phyloP scores from a whole-genome alignment of 2,113 vertebrate species.

The Aythya baeri region DNA sequence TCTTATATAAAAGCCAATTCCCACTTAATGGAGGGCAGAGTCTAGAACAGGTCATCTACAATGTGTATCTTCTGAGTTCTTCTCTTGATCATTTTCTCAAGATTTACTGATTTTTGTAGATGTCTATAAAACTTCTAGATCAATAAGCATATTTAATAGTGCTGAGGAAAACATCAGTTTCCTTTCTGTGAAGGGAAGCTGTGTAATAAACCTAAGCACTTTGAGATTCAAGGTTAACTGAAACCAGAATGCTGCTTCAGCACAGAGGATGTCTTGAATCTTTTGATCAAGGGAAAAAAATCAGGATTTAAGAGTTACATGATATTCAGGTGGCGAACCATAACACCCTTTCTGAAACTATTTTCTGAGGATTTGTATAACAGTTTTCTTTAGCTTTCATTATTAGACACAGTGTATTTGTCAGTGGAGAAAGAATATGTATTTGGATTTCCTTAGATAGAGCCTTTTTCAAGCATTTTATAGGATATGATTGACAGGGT shows the following conservation, averaged over 20 bases:
- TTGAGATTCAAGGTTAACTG: neutral
- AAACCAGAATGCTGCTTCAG: neutral
- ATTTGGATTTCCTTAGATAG: neutral
- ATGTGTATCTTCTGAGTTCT: neutral
- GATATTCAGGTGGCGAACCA: neutral
- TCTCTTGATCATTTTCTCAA: neutral
- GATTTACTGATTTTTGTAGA: neutral
- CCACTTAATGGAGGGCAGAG: neutral
- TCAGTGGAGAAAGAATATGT: neutral
- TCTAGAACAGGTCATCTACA: neutral
- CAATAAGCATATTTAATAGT: neutral
- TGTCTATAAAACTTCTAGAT: neutral
- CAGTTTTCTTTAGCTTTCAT: rapidly evolving
- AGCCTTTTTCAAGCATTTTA: neutral
- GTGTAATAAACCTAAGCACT: neutral
- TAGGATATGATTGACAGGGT: neutral
- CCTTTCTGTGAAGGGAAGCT: neutral
- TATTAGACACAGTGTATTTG: neutral
- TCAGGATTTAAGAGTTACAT: neutral
- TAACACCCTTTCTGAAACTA: neutral
- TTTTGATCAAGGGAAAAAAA: neutral
- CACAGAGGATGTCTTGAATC: neutral
- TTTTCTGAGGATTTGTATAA: neutral
- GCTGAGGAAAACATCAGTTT: neutral
- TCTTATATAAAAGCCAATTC: neutral